phyloP scores from a whole-genome alignment of 2,797 vertebrate genomes.

The Gambusia yucatana region DNA sequence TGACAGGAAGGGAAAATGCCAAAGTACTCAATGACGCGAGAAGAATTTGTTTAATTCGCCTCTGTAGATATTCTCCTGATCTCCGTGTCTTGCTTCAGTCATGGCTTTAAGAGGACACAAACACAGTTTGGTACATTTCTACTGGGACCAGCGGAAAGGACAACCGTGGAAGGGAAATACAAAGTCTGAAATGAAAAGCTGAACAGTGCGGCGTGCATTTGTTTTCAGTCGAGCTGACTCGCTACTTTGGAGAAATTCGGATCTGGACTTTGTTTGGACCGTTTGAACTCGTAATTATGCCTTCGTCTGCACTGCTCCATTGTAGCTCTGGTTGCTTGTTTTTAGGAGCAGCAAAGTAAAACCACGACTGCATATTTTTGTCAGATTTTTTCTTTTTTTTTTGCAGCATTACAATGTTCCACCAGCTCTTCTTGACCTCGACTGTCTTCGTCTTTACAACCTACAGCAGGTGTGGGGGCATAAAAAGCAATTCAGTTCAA shows the following conservation, averaged over 20 bases:
- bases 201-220: not conserved
- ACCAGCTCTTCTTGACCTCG: not conserved
- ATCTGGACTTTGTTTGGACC: not conserved
- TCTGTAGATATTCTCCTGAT: conserved; percentile 21
- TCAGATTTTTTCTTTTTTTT: not conserved
- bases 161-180: not conserved
- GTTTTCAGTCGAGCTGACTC: not conserved
- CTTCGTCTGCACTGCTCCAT: not conserved
- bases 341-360: not conserved
- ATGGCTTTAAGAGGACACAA: not conserved
- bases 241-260: not conserved
- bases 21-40: not conserved
- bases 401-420: not conserved
- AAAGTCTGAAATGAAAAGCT: not conserved
- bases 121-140: not conserved
- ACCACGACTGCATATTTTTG: not conserved
- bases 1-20: not conserved
- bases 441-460: too few species aligned
- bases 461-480: not conserved
- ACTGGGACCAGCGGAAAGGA: not conserved
- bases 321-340: not conserved
- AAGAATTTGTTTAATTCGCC: conserved; percentile 35
- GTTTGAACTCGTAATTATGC: not conserved
- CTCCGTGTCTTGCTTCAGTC: not conserved
- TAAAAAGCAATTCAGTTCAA: not conserved